Evolutionary conservation across 2,113 vertebrate genomes (phyloP).

Genomic region (Erythrocercus mccallii): DNA sequence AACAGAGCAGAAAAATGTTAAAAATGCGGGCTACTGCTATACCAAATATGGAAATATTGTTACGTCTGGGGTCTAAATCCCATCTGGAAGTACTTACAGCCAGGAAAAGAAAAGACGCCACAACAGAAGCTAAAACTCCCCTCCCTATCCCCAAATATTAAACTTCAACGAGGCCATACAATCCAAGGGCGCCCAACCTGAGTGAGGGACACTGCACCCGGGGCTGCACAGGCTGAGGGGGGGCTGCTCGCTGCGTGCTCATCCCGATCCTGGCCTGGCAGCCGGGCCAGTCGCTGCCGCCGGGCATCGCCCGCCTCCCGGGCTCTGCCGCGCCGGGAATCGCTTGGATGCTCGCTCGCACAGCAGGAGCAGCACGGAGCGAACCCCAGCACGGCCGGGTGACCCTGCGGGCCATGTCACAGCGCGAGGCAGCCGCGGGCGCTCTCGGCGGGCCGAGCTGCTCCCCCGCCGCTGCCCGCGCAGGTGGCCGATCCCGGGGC

Average conservation of each 20-base stretch:
- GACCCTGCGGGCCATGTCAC: neutral
- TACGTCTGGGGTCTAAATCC: constrained; percentile 92
- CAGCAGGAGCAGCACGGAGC: neutral
- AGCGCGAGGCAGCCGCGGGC: neutral
- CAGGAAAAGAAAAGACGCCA: constrained; percentile 80
- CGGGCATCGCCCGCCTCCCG: neutral
- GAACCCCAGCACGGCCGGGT: neutral
- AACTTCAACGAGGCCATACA: neutral
- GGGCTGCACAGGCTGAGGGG: neutral
- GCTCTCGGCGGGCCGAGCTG: neutral
- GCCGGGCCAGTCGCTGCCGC: neutral
- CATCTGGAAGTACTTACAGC: constrained; percentile 94
- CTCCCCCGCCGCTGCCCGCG: neutral
- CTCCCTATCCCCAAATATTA: neutral
- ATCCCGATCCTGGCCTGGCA: neutral
- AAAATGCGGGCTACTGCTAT: constrained; percentile 98
- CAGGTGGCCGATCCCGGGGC: neutral
- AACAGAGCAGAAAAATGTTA: constrained; percentile 95
- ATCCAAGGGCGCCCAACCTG: neutral
- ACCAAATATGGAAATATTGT: constrained; percentile 99
- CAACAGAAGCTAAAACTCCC: constrained; percentile 69
- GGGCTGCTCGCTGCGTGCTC: neutral
- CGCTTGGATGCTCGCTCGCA: neutral
- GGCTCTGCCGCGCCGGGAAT: neutral
- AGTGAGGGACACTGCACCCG: neutral